These are phyloP conservation scores for Drosophila mojavensis DNA, from an alignment of 1,140 invertebrate species.

Conservation along the genomic window DNA sequence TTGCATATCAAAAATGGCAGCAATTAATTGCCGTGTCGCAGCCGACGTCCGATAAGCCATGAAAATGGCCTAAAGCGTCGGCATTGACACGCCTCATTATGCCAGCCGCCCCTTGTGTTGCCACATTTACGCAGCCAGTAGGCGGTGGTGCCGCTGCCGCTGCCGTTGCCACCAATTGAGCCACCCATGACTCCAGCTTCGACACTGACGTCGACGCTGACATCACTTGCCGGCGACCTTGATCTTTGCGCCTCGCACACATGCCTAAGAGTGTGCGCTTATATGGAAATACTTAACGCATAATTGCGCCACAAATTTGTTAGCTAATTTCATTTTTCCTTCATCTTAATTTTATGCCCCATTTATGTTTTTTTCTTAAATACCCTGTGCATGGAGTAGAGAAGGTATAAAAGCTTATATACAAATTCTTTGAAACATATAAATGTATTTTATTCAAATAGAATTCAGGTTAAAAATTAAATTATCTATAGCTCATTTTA, in stretches of 20 bases:
- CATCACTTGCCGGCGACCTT: conserved; percentile 65
- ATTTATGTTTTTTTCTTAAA: conserved; percentile 5
- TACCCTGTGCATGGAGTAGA: conserved; percentile 17
- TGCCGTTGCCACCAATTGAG: conserved; percentile 35
- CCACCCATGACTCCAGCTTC: conserved; percentile 65
- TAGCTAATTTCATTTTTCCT: conserved; percentile 61
- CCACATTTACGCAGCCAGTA: conserved; percentile 68
- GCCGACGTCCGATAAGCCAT: conserved; percentile 59
- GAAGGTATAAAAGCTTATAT: not conserved
- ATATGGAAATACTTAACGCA: conserved; percentile 57
- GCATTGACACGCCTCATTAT: conserved; percentile 79
- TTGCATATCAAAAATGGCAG: conserved; percentile 79
- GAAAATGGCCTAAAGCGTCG: conserved; percentile 74
- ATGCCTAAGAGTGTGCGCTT: not conserved
- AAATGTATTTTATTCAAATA: not conserved
- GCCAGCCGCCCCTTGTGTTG: conserved; percentile 50
- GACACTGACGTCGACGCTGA: conserved; percentile 59
- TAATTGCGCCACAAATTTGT: conserved; percentile 80
- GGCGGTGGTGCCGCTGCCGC: conserved; percentile 23
- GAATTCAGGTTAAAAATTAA: not conserved
- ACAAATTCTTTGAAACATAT: not conserved
- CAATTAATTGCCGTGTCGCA: conserved; percentile 76
- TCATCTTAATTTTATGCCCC: conserved; percentile 12
- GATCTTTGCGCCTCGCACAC: conserved; percentile 53
- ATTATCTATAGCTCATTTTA: not conserved